Percentiles rank a stretch among this genome's conserved stretches.
phyloP scores from a whole-genome alignment of 23 tunicate species.

The Pegea sp. region DNA sequence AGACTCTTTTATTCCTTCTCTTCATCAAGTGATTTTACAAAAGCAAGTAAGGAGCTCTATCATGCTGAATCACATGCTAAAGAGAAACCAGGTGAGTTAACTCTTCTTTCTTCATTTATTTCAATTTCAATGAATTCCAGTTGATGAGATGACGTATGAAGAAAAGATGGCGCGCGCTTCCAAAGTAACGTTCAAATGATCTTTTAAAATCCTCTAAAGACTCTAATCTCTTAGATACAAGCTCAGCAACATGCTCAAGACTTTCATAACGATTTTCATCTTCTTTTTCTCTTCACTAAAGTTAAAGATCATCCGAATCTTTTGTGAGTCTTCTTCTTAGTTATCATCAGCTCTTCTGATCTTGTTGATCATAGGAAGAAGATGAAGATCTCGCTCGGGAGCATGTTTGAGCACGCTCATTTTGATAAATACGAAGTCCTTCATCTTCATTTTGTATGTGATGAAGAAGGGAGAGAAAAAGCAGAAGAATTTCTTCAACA shows the following conservation, averaged over 20 bases:
- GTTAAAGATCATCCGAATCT: constrained; percentile 18
- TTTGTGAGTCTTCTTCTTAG: constrained; percentile 3
- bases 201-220: too few relatives aligned
- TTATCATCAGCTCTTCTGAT: not conserved
- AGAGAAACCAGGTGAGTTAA: too few relatives aligned
- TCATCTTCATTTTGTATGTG: constrained; percentile 83
- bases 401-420: constrained; percentile 51
- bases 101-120: too few relatives aligned
- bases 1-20: too few relatives aligned
- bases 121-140: too few relatives aligned
- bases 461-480: constrained; percentile 31
- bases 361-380: constrained; percentile 14
- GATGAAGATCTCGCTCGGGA: constrained; percentile 26
- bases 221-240: constrained; percentile 15
- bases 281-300: constrained; percentile 49
- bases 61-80: too few relatives aligned
- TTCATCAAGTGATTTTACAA: too few relatives aligned
- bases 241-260: constrained; percentile 54
- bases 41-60: too few relatives aligned
- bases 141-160: too few relatives aligned
- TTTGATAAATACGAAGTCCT: constrained; percentile 37
- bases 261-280: constrained; percentile 48
- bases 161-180: too few relatives aligned
- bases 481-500: constrained; percentile 21
- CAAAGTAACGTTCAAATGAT: too few relatives aligned